Evolutionary conservation across 2,797 vertebrate species (phyloP), one percentile per base, ranked within the genome.

Genomic region (Catharus ustulatus): DNA sequence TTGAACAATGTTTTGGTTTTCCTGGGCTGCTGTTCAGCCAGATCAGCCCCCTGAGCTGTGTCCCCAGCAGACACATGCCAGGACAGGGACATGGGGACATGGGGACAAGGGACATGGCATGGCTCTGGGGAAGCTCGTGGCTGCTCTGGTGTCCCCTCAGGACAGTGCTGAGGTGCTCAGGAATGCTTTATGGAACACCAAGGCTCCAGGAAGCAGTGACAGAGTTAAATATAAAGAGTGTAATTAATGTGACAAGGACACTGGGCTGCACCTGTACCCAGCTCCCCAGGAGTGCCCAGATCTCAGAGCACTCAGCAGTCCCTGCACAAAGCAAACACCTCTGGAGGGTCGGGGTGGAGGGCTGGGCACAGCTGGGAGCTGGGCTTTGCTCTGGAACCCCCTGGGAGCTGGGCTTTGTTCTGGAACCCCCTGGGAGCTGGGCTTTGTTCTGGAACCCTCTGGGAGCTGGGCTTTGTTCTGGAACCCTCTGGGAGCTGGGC

Each of bases 301-400:
- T n/a, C 38, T 21, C 73, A 21, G 73, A 15, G 34, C 21, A 11
- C 29, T 32, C 43, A 4, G 1, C 75, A 16, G 19, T 5, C 42
- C 54, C 54, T 18, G 34, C 1, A 3, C 8, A 6, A 9, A 21
- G 13, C 4, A 27, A 45, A 7, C 1, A 9, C 20, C 29, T 36
- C 19, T 19, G 26, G 38, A 58, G 63, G 9, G 4, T 1, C 15
- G 40, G 63, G 48, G 62, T 3, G 17, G 26, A 15, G 13, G 4
- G n/a, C 34, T 51, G 55, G 69, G 43, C 67, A 71, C 22, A 34
- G 67, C 5, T 52, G 40, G 15, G 18, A 57, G 36, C 23, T 26
- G 48, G 0, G 11, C 9, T 18, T 66, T 36, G 29, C 30, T 46
- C 1, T 5, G 6, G 22, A 40, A 32, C 12, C 9, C 71, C 30